Percentiles rank a stretch among this genome's conserved stretches.
Evolutionary conservation across 2,888 invertebrate genomes (phyloP).

Genomic region (Syrphus vitripennis): DNA sequence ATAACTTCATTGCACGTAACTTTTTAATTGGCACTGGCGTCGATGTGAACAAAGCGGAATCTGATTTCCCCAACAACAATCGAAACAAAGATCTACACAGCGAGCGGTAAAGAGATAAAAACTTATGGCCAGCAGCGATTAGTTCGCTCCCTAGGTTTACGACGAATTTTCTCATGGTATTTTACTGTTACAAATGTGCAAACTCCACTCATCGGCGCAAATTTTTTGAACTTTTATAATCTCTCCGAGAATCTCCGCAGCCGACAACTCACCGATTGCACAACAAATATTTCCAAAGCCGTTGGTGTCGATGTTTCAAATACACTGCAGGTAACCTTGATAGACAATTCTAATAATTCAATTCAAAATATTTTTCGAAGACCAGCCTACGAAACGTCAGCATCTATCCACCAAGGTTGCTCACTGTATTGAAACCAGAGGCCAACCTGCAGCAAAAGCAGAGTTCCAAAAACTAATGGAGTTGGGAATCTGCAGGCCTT

Average conservation of each 20-base stretch:
- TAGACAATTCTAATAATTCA: too few relatives aligned
- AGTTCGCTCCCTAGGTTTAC: background rate
- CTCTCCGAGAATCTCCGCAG: background rate
- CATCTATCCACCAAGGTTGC: background rate
- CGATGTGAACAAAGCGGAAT: background rate
- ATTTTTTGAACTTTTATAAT: background rate
- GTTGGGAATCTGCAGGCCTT: background rate
- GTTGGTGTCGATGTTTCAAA: background rate
- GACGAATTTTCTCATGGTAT: constrained; percentile 2
- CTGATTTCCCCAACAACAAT: background rate
- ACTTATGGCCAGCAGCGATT: constrained; percentile 18
- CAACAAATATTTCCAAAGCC: background rate
- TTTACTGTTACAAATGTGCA: background rate
- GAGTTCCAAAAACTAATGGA: constrained; percentile 8
- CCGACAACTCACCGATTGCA: background rate
- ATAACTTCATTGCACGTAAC: background rate
- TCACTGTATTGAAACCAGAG: constrained; percentile 6
- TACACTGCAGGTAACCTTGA: background rate
- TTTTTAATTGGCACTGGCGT: background rate
- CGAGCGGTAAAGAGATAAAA: constrained; percentile 12
- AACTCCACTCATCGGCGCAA: background rate
- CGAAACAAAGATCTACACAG: constrained; percentile 5
- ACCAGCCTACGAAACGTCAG: background rate
- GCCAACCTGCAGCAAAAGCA: background rate
- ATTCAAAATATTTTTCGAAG: background rate